Base-by-base conservation (phyloP, 1,140 invertebrate genomes). In the Zophobas morio region DNA sequence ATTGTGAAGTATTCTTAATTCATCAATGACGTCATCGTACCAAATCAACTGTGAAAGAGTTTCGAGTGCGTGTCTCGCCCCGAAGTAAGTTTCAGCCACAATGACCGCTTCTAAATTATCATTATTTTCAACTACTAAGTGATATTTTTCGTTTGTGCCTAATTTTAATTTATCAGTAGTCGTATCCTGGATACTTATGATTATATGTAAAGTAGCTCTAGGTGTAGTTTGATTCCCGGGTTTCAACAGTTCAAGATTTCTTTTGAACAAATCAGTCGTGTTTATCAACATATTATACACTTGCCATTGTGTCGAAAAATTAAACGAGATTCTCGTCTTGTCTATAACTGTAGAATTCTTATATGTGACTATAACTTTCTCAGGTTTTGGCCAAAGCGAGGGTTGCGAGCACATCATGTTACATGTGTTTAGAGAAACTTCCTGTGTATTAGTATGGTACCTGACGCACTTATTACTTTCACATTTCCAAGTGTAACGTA, bases 41-140 rank as follows among this genome's bases (percentile, higher is more conserved):
- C 92, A 94, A 6, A 95, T 91, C 46, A 96, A 85, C 82, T 96
- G 95, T 6, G 90, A 90, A 0, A 96, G 85, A 0, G 94, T 95
- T 84, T 95, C 94, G 3, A 95, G 84, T 0, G 90, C 94, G 80
- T 96, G 93, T 0, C 94, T 89, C 0, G 91, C 92, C 0, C 94
- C 95, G 81, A 92, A 94, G 85, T 91, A 95, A 0, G 91, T 92
- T 8, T 88, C 88, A 0, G 91, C 93, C 0, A 81, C 85, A 53
- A 96, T 92, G 20, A 88, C 89, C 0, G 89, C 92, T 2, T 90
- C 87, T 3, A 90, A 87, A 0, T 93, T 77, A 0, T 85, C 80
- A 8, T 87, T 86, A 8, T 85, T 83, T 79, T 88, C 86, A 0
- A 94, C 82, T 2, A 87, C 87, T 0, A 95, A 82, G 20, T 89